Base-by-base conservation (phyloP, 1,140 invertebrate species). In the Apis dorsata region DNA sequence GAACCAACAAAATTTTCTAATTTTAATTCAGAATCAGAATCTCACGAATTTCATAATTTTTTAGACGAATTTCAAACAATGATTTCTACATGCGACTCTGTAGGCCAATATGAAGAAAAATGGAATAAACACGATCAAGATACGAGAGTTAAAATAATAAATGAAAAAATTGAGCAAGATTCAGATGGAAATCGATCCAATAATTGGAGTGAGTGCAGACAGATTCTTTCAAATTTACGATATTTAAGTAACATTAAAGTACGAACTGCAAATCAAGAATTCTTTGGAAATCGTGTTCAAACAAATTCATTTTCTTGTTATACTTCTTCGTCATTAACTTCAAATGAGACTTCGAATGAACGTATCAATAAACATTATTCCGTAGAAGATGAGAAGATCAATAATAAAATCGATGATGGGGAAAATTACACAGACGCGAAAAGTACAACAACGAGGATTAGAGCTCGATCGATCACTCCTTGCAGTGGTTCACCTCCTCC, bases 121-220 rank as follows among this genome's bases (percentile, higher is more conserved):
- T 28, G 34, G 28, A 24, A 24, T 3, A 4, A 4, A 11, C 19
- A 49, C 0, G 7, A 13, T n/a, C 19, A 0, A 10, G 12, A 53
- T 3, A 15, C 57, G 10, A 77, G 11, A 34, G 71, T 73, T 9
- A n/a, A 78, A 9, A 55, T 59, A 21, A 9, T 72, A 0, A 53
- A 73, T 3, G 86, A 85, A 17, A 88, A 63, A 3, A 60, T 34
- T 17, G 19, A 11, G 10, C 55, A 51, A 10, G 28, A 55, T 34
- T n/a, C 53, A 0, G 1, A 5, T 21, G 49, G 15, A 5, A 62
- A 51, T 53, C 44, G 51, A 8, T 62, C 3, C 1, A 60, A 15
- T 7, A 84, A 81, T 15, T 86, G 81, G 85, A 71, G 21, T 13
- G 83, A 87, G 5, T 85, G 77, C 21, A 69, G 55, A 0, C 28